phyloP scores from a whole-genome alignment of 2,113 vertebrate genomes.

The Gasterosteus nipponicus region DNA sequence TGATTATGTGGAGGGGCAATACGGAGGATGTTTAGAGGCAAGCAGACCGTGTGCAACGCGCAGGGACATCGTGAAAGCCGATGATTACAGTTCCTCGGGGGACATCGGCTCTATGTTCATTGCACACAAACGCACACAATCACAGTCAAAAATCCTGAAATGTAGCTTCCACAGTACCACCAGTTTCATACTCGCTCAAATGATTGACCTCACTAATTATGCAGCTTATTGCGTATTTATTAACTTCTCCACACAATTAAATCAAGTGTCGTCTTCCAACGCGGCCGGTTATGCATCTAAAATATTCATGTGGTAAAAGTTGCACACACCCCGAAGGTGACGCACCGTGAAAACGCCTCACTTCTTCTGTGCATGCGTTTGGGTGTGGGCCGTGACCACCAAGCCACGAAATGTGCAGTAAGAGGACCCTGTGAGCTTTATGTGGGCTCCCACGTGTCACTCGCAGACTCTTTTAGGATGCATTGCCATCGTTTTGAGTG shows the following conservation, averaged over 20 bases:
- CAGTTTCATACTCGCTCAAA: not conserved
- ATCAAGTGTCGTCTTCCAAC: not conserved
- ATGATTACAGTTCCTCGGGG: constrained; percentile 18
- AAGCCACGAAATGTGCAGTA: not conserved
- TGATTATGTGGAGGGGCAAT: not conserved
- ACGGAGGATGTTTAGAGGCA: not conserved
- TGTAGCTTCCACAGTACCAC: not conserved
- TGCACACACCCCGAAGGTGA: not conserved
- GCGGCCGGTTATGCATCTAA: not conserved
- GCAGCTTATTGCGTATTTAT: not conserved
- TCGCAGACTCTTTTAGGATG: not conserved
- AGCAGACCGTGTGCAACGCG: not conserved
- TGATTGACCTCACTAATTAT: not conserved
- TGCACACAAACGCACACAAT: not conserved
- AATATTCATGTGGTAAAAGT: not conserved
- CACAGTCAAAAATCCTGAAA: not conserved
- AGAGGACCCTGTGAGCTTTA: not conserved
- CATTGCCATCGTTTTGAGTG: not conserved
- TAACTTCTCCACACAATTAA: not conserved
- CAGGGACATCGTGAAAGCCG: constrained; percentile 12
- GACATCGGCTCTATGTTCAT: constrained; percentile 1
- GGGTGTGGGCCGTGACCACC: not conserved
- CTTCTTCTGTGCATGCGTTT: not conserved
- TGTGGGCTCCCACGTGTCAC: not conserved
- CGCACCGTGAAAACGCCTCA: not conserved